phyloP scores from a whole-genome alignment of 2,797 vertebrate genomes.

The Chaunax sp. region DNA sequence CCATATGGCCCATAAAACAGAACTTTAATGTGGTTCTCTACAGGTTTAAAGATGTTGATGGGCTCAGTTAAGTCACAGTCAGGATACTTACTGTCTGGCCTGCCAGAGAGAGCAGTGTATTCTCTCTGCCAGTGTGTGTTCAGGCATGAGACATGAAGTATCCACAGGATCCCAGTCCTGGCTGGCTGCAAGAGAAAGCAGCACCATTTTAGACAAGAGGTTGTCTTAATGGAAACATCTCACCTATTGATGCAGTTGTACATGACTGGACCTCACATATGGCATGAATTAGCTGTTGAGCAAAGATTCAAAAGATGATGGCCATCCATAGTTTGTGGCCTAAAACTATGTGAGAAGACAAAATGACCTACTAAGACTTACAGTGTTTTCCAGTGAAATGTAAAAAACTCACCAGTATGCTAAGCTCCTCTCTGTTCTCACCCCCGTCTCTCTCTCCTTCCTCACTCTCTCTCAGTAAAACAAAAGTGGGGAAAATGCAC shows the following conservation, averaged over 20 bases:
- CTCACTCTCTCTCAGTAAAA: slow-evolving; percentile 65
- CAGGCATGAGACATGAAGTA: slow-evolving; percentile 68
- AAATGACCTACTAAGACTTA: neutral
- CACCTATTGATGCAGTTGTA: no score
- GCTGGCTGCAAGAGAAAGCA: slow-evolving; percentile 67
- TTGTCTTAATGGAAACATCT: no score
- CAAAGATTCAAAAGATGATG: no score
- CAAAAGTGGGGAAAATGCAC: slow-evolving; percentile 82
- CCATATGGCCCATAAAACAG: no score
- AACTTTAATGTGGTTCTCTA: neutral
- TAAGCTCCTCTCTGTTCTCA: slow-evolving; percentile 78
- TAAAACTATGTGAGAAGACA: neutral
- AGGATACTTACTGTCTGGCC: slow-evolving; percentile 74
- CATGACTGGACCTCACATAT: no score
- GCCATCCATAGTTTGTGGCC: no score
- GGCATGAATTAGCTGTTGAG: no score
- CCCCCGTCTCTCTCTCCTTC: slow-evolving; percentile 29
- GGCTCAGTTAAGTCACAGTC: neutral
- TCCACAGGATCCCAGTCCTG: slow-evolving; percentile 72
- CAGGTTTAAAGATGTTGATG: neutral
- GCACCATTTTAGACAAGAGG: slow-evolving; percentile 22
- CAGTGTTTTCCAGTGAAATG: neutral
- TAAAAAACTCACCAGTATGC: slow-evolving; percentile 88
- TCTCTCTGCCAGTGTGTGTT: slow-evolving; percentile 70
- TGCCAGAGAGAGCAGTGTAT: slow-evolving; percentile 69